Percentiles rank a stretch among this genome's conserved stretches.
phyloP scores from a whole-genome alignment of 2,888 invertebrate genomes.

The Lomographa bimaculata region DNA sequence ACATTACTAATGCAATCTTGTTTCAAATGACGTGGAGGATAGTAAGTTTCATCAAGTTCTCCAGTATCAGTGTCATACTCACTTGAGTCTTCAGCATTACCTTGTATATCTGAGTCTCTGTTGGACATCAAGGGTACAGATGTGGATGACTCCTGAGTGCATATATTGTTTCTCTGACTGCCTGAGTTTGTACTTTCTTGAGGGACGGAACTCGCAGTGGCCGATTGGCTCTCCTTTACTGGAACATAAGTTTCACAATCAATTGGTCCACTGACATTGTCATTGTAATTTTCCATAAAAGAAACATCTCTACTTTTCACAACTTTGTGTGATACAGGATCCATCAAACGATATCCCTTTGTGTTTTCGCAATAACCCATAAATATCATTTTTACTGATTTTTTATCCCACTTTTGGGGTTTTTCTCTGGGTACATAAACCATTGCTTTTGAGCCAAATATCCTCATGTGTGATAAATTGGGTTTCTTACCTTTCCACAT shows the following conservation, averaged over 20 bases:
- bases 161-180: too few species aligned
- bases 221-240: too few species aligned
- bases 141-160: too few species aligned
- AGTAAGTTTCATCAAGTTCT: too few species aligned
- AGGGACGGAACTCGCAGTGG: too few species aligned
- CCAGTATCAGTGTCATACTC: too few species aligned
- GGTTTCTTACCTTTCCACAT: constrained; percentile 15
- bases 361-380: constrained; percentile 29
- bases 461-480: constrained; percentile 8
- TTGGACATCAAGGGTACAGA: too few species aligned
- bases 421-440: constrained; percentile 10
- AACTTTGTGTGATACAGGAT: constrained; percentile 16
- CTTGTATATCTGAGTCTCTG: too few species aligned
- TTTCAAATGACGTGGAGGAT: too few species aligned
- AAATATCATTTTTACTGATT: constrained; percentile 14
- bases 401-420: constrained; percentile 15
- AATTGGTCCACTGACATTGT: not conserved
- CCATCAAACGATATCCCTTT: constrained; percentile 34
- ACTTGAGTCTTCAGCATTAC: too few species aligned
- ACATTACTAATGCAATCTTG: too few species aligned
- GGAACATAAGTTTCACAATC: not conserved
- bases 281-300: constrained; percentile 13
- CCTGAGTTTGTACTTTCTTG: too few species aligned
- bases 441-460: constrained; percentile 23
- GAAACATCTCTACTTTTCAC: constrained; percentile 25